phyloP scores from a whole-genome alignment of 2,797 vertebrate species.

The Chiropotes sagulatus region DNA sequence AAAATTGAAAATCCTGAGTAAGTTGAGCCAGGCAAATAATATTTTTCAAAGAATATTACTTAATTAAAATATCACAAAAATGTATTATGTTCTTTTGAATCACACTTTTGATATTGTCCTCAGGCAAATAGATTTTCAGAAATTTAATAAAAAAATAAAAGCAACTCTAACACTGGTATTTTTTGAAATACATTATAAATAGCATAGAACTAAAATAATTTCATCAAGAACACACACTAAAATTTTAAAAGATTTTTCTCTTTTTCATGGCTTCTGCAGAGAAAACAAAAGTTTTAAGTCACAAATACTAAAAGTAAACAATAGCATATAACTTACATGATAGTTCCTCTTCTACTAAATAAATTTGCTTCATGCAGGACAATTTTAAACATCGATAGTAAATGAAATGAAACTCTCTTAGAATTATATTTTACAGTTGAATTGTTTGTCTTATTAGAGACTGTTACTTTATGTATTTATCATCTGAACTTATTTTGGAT shows the following conservation, averaged over 20 bases:
- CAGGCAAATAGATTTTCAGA: not conserved
- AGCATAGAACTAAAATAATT: not conserved
- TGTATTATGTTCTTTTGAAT: not conserved
- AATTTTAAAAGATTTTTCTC: not conserved
- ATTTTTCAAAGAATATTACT: not conserved
- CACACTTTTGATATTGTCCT: not conserved
- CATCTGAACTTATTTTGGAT: not conserved
- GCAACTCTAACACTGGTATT: not conserved
- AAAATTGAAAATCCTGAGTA: not conserved
- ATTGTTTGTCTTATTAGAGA: constrained; percentile 29
- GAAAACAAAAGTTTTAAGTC: not conserved
- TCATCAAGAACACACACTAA: not conserved
- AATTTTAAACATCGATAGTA: not conserved
- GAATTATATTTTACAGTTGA: constrained; percentile 26
- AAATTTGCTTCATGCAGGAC: not conserved
- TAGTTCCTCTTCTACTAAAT: not conserved
- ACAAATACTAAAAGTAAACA: not conserved
- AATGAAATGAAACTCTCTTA: not conserved
- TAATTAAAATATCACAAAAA: constrained; percentile 10
- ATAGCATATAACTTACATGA: not conserved
- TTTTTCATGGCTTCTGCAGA: not conserved
- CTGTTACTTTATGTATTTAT: not conserved
- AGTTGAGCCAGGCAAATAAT: not conserved
- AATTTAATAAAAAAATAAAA: not conserved
- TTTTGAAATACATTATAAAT: constrained; percentile 26